Evolutionary conservation across 2,797 vertebrate species (phyloP), one percentile per base, ranked within the genome.

Genomic region (Margarornis squamiger): DNA sequence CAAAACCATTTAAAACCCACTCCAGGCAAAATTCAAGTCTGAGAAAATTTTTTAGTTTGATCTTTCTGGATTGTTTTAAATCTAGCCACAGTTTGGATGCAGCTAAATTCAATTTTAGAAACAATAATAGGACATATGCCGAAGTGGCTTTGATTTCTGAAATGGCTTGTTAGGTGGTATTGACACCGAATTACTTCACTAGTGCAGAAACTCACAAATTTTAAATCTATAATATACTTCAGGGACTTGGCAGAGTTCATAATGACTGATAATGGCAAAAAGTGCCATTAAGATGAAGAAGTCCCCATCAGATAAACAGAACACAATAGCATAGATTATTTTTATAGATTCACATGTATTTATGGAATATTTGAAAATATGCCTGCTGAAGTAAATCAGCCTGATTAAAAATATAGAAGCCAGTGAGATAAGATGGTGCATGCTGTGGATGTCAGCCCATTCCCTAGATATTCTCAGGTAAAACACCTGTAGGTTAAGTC

Each of bases 281-380:
- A 62, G 12, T 77, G 38, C 22, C 3, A 1, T 91, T 90, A 92
- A 78, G 55, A 80, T 92, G 51, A 96, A 96, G 75, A 75, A 88
- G 66, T 70, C 23, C 10, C 13, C 90, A 46, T 88, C 78, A 90
- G 10, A 72, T 52, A 95, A 45, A 59, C 38, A 81, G 41, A 89
- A 92, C 43, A 77, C 7, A 72, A 57, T 23, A 70, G 43, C 54
- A 77, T 49, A 81, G 41, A 65, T 93, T 95, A 86, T 74, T 94
- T 95, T 75, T 76, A 86, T 71, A 76, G 39, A 23, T 93, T 96
- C 70, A 70, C 93, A 82, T 55, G 82, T 87, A 82, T 80, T 79
- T 59, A 82, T 79, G 30, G 46, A 94, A 86, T 82, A 66, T 38
- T 88, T 92, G 54, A 92, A 83, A 92, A 94, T 80, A 76, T 48